These are phyloP conservation scores for Macrotis lagotis DNA, from an alignment of 2,113 vertebrate genomes.

Conservation along the genomic window DNA sequence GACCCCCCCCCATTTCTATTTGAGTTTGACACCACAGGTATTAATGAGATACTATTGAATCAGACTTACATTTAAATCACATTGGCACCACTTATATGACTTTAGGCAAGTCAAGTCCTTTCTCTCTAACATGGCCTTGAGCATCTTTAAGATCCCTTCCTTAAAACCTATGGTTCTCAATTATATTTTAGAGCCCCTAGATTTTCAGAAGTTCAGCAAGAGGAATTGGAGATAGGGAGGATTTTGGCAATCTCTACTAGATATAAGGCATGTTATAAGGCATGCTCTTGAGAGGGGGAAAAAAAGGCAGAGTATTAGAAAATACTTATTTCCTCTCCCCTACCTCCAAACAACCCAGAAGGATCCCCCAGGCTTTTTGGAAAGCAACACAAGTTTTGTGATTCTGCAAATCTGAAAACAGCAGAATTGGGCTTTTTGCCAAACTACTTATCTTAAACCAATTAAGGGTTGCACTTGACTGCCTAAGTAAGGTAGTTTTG, in stretches of 20 bases:
- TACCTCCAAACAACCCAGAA: background rate
- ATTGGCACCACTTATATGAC: no score
- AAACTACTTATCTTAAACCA: conserved; percentile 29
- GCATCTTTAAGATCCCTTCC: background rate
- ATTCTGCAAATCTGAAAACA: conserved; percentile 1
- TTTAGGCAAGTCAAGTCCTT: no score
- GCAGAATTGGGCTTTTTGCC: conserved; percentile 27
- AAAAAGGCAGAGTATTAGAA: background rate
- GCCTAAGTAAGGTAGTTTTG: background rate
- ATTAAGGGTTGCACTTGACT: conserved; percentile 4
- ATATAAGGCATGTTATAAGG: conserved; percentile 22
- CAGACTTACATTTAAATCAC: no score
- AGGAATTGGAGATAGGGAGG: background rate
- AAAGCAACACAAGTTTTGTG: conserved; percentile 20
- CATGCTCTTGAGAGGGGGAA: background rate
- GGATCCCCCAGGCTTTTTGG: conserved; percentile 16
- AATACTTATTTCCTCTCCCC: background rate
- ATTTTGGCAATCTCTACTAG: background rate
- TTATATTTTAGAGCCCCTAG: conserved; percentile 19
- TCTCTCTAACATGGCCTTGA: no score
- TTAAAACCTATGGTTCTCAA: background rate
- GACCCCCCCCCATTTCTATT: no score
- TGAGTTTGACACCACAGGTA: no score
- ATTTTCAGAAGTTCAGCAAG: conserved; percentile 56
- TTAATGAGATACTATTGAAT: no score